Evolutionary conservation across 1,140 invertebrate genomes (phyloP), one percentile per base, ranked within the genome.

Genomic region (Phymorhynchus buccinoides): DNA sequence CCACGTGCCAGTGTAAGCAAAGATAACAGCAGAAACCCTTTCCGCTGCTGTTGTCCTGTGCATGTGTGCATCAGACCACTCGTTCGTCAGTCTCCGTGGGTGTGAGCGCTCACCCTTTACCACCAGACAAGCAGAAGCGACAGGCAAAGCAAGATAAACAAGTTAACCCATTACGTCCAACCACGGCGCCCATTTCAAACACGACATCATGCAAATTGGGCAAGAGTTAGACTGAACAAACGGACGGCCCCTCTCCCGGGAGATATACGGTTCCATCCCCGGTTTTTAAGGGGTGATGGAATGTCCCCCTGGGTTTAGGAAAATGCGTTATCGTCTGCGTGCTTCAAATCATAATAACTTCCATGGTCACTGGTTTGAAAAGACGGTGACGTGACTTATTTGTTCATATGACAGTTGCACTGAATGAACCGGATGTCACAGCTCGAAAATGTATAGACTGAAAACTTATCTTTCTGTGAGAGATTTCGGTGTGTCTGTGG

Each of bases 151-250:
- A 75, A 75, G 35, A 75, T 39, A 75, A 75, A 75, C 73, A 75
- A 75, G 37, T 39, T 41, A 27, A 39, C 73, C 73, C 73, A 75
- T 41, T 75, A 41, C 35, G 2, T 35, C 35, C 37, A 32, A 75
- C 35, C 22, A 37, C 0, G 35, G 73, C 37, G 37, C 32, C 73
- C 73, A 75, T 12, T 75, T 75, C 30, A 39, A 75, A 75, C 39
- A 75, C 73, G 35, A 75, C 73, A 75, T 75, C 35, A 75, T 75
- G 73, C 73, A 75, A 75, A 75, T 75, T 75, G 18, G 73, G 32
- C 35, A 37, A 35, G 37, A 27, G 73, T 39, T 75, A 75, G 35
- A 75, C 73, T 27, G 35, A 39, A 75, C 73, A 75, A 75, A 75
- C 37, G 73, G 73, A 75, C 73, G 27, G 3, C 27, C 14, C 73